Base-by-base conservation (phyloP, 1,140 invertebrate genomes). In the Drosophila micromelanica region DNA sequence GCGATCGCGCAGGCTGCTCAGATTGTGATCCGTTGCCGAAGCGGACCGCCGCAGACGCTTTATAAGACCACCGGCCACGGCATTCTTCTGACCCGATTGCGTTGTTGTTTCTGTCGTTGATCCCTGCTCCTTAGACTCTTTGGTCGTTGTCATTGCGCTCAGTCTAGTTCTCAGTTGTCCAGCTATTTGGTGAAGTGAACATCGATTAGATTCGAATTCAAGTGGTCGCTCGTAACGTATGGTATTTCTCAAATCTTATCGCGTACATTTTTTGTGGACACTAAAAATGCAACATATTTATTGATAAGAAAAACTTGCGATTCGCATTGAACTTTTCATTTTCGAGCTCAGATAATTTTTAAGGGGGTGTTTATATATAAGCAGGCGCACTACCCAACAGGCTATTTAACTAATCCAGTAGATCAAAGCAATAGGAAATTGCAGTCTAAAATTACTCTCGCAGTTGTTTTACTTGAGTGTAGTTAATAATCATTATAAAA, bases 21-120 rank as follows among this genome's bases (percentile, higher is more conserved):
- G 30, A 77, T 91, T 91, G 35, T 90, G 80, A 49, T 91, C 90
- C 6, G 86, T 91, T 15, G 84, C 90, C 0, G 90, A 91, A 9
- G 90, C 90, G 7, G 90, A 91, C 13, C 90, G 74, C 20, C 78
- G 48, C 2, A 91, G 60, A 12, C 87, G 80, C 49, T 90, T 91
- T 49, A 91, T 90, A 7, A 91, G 48, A 0, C 84, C 81, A 8
- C 73, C 80, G 13, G 67, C 73, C 8, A 56, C 65, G 32, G 80
- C 82, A 70, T 90, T 90, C 43, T 77, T 81, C 11, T 73, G 63
- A 6, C 32, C 8, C 32, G 59, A 62, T 17, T 69, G 70, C 43
- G 38, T 17, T 20, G 35, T 43, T 60, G 69, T 38, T 35, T 43
- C 5, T 46, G 61, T 74, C 13, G 56, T 63, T 13, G 62, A 27